Percentiles rank a stretch among this genome's conserved stretches.
phyloP scores from a whole-genome alignment of 2,888 invertebrate genomes.

The Agonopterix subpropinquella region DNA sequence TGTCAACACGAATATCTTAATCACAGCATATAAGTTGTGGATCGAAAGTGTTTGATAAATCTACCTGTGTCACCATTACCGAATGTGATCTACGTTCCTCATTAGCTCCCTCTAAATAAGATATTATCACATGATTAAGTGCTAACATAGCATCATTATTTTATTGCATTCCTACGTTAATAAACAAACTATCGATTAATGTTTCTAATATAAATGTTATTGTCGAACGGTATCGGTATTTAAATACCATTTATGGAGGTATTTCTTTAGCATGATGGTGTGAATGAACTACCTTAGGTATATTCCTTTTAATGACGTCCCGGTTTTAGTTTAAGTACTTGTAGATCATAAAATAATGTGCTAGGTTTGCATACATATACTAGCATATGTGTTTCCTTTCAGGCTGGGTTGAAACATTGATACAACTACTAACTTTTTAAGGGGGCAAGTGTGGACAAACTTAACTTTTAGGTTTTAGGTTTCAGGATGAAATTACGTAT shows the following conservation, averaged over 20 bases:
- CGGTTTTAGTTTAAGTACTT: too few relatives aligned
- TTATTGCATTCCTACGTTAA: conserved; percentile 63
- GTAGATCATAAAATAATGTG: too few relatives aligned
- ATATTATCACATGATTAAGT: conserved; percentile 65
- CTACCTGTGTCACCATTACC: conserved; percentile 61
- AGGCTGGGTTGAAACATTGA: too few relatives aligned
- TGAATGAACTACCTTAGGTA: conserved; percentile 15
- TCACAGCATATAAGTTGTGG: conserved; percentile 61
- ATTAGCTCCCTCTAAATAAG: conserved; percentile 70
- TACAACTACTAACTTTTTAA: too few relatives aligned
- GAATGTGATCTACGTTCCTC: conserved; percentile 67
- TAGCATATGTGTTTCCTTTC: too few relatives aligned
- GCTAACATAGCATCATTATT: conserved; percentile 54
- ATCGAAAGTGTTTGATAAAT: conserved; percentile 71
- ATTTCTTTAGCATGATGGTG: conserved; percentile 33
- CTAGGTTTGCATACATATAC: too few relatives aligned
- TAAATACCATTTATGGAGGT: conserved; percentile 17
- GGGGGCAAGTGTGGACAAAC: too few relatives aligned
- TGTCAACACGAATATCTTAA: conserved; percentile 69
- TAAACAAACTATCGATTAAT: conserved; percentile 50
- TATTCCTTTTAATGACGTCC: too few relatives aligned
- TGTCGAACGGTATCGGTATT: conserved; percentile 32
- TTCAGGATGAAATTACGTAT: too few relatives aligned
- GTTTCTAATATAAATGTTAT: conserved; percentile 40
- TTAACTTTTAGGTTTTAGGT: too few relatives aligned